Conservation (phyloP, 1,140 invertebrate genomes). For the Hydropsyche tenuis region DNA sequence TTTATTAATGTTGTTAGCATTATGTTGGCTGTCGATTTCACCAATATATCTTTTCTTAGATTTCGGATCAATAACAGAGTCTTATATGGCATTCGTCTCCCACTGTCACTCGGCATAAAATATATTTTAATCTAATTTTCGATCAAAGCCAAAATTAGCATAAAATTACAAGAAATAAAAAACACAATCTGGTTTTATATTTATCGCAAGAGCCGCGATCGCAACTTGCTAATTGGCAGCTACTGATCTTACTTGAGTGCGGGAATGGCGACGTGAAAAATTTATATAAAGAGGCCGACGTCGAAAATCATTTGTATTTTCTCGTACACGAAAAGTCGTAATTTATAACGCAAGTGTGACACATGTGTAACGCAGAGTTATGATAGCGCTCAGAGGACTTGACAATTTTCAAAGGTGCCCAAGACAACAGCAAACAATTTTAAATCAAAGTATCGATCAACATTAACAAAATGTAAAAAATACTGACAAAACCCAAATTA, state of each 20-base stretch:
- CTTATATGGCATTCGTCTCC: slow-evolving; percentile 12
- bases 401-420: no score
- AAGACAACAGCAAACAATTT: no score
- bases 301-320: slow-evolving; percentile 12
- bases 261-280: background rate
- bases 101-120: background rate
- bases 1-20: background rate
- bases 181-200: slow-evolving; percentile 4
- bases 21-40: slow-evolving; percentile 16
- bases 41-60: slow-evolving; percentile 9
- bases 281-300: slow-evolving; percentile 3
- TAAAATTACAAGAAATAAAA: slow-evolving; percentile 5
- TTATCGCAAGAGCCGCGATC: slow-evolving; percentile 16
- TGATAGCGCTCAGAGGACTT: no score
- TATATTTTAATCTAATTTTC: slow-evolving; percentile 9
- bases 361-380: slow-evolving; percentile 6
- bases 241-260: slow-evolving; percentile 15
- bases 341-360: background rate
- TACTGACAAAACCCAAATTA: no score
- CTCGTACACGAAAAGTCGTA: background rate
- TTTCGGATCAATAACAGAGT: background rate
- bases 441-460: no score
- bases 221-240: slow-evolving; percentile 19
- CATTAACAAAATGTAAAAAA: no score
- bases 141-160: slow-evolving; percentile 12